Evolutionary conservation across 2,888 invertebrate species (phyloP).

Genomic region (Osmoderma eremita): DNA sequence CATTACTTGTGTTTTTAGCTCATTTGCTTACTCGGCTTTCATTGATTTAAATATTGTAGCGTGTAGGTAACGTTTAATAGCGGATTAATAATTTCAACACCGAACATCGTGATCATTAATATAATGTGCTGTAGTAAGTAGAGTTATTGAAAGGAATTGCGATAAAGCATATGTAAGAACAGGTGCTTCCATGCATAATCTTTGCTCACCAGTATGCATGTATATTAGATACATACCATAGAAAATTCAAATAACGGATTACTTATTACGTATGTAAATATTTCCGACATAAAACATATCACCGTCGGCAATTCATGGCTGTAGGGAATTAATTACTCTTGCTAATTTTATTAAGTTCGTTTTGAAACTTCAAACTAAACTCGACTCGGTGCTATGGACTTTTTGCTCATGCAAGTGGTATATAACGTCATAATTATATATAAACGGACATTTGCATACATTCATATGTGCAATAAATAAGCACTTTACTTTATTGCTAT

Average conservation of each 20-base stretch:
- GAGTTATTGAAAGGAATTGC: neutral
- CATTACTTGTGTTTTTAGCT: neutral
- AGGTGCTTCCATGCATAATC: too few species aligned
- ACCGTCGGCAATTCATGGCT: neutral
- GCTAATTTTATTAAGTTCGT: constrained; percentile 6
- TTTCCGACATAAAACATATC: neutral
- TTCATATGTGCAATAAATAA: neutral
- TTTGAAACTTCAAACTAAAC: neutral
- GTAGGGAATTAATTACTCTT: neutral
- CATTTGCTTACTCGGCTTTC: neutral
- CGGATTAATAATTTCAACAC: too few species aligned
- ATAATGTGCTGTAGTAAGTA: neutral
- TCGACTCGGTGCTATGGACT: neutral
- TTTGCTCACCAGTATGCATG: too few species aligned
- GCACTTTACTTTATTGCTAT: neutral
- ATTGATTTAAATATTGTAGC: neutral
- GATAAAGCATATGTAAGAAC: too few species aligned
- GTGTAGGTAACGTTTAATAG: too few species aligned
- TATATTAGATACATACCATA: neutral
- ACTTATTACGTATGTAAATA: neutral
- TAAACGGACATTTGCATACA: neutral
- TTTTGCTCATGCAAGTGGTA: neutral
- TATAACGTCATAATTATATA: neutral
- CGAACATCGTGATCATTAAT: too few species aligned
- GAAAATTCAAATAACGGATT: neutral